These are phyloP conservation scores for Pipra filicauda DNA, from an alignment of 2,113 vertebrate species.

Conservation along the genomic window DNA sequence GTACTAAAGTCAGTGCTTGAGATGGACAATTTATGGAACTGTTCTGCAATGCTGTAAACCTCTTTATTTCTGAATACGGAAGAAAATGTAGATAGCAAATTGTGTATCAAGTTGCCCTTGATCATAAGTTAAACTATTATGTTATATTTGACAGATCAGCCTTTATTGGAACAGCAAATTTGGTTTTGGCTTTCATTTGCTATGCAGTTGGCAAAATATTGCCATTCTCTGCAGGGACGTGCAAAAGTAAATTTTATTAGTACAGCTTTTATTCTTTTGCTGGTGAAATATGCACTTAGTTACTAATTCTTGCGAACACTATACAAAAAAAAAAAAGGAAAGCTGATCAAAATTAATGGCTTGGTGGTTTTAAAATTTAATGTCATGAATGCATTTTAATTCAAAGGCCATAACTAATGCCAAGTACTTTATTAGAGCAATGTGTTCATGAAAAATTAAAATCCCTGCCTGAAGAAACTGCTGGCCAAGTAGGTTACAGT, in stretches of 20 bases:
- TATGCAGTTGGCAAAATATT: conserved; percentile 36
- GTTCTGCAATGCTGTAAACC: not conserved
- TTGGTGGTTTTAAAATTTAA: conserved; percentile 64
- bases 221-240: not conserved
- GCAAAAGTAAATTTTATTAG: conserved; percentile 19
- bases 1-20: not conserved
- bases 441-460: conserved; percentile 57
- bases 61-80: not conserved
- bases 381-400: conserved; percentile 70
- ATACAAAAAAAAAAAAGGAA: not conserved
- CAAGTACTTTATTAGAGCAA: conserved; percentile 64
- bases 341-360: conserved; percentile 48
- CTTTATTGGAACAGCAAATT: not conserved
- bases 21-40: conserved; percentile 17
- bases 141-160: conserved; percentile 6
- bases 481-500: conserved; percentile 53
- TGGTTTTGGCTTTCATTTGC: conserved; percentile 31
- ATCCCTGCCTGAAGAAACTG: conserved; percentile 36
- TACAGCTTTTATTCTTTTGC: conserved; percentile 9
- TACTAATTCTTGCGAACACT: conserved; percentile 19
- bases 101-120: not conserved
- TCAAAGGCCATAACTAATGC: conserved; percentile 67
- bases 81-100: not conserved
- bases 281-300: conserved; percentile 47
- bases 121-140: not conserved